These are phyloP conservation scores for Phocoena phocoena DNA, from an alignment of 2,113 vertebrate species.

Conservation along the genomic window DNA sequence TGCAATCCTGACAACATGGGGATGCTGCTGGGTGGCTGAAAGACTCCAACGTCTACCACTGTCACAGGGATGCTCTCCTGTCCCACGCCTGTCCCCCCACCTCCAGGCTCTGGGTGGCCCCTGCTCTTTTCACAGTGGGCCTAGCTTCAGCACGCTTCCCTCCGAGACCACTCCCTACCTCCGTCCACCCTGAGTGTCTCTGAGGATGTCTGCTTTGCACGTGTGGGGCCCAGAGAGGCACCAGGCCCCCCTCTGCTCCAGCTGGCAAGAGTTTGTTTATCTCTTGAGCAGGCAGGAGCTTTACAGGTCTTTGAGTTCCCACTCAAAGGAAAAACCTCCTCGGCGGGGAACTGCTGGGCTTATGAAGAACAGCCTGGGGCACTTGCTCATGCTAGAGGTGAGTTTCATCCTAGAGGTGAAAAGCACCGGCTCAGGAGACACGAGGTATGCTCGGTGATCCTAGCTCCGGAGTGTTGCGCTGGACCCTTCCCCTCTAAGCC, in stretches of 20 bases:
- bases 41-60: background rate
- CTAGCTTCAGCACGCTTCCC: background rate
- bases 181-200: background rate
- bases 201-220: background rate
- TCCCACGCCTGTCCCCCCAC: fast-evolving
- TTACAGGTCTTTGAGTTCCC: background rate
- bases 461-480: background rate
- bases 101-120: background rate
- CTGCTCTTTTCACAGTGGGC: background rate
- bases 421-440: background rate
- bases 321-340: background rate
- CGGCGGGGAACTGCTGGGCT: background rate
- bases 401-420: background rate
- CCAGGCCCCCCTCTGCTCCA: background rate
- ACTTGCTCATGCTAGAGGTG: background rate
- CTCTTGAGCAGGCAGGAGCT: background rate
- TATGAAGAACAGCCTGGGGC: background rate
- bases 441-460: fast-evolving
- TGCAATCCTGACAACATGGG: background rate
- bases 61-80: background rate
- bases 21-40: background rate
- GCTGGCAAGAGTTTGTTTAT: background rate
- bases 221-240: fast-evolving
- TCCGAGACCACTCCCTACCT: no score
- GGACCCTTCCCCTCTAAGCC: background rate